Percentiles rank a stretch among this genome's conserved stretches.
phyloP scores from a whole-genome alignment of 2,797 vertebrate species.

The Margarornis squamiger region DNA sequence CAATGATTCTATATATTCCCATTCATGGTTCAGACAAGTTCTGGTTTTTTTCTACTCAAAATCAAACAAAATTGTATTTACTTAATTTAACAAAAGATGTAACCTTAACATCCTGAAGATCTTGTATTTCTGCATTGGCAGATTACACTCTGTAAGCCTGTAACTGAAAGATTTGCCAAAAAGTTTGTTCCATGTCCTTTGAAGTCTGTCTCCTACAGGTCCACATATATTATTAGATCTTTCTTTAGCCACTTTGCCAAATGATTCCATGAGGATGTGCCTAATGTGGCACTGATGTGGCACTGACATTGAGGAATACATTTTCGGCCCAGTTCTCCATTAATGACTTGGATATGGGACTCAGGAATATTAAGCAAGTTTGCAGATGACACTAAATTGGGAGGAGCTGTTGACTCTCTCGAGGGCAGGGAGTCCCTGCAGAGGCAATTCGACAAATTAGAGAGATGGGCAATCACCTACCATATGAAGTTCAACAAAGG shows the following conservation, averaged over 20 bases:
- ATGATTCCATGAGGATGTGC: neutral
- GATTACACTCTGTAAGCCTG: neutral
- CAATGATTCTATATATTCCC: neutral
- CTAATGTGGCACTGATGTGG: neutral
- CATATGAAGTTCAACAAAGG: neutral
- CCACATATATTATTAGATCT: neutral
- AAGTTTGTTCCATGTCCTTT: neutral
- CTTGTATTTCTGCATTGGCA: neutral
- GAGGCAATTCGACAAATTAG: no score
- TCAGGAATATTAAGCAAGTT: neutral
- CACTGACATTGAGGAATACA: neutral
- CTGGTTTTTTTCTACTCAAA: neutral
- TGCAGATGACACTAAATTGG: neutral
- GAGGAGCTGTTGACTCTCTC: neutral
- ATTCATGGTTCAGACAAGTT: neutral
- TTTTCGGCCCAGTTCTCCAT: neutral
- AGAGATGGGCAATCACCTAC: neutral
- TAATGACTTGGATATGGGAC: neutral
- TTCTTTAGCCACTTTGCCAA: neutral
- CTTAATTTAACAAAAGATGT: neutral
- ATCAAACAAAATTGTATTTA: neutral
- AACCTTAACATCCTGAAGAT: neutral
- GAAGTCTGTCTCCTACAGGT: neutral
- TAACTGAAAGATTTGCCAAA: neutral
- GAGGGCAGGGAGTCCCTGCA: neutral